Conservation (phyloP, 92 coral and sea anemone species). For the Palythoa grandiflora region DNA sequence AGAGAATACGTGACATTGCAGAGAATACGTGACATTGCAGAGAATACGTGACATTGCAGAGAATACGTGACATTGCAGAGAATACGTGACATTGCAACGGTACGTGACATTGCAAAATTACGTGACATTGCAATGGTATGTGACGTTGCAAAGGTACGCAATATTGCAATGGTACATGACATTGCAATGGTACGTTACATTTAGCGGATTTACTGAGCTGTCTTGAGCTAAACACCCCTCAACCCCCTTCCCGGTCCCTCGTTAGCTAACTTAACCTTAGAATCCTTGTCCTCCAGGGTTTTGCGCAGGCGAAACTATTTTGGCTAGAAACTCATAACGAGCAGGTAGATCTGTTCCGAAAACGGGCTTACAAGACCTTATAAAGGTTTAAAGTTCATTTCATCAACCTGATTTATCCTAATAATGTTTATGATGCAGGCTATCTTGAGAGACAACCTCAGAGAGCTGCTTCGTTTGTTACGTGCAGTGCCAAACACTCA, state of each 20-base stretch:
- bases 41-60: constrained; percentile 47
- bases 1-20: background rate
- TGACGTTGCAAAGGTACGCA: constrained; percentile 50
- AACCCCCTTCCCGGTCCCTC: background rate
- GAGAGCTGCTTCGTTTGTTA: constrained; percentile 43
- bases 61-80: background rate
- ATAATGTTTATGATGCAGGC: constrained; percentile 35
- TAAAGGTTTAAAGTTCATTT: background rate
- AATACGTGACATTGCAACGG: background rate
- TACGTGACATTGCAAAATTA: constrained; percentile 43
- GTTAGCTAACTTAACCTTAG: background rate
- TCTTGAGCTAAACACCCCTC: background rate
- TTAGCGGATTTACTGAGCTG: no score
- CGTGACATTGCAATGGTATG: background rate
- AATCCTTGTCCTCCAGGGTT: no score
- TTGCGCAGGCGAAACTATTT: no score
- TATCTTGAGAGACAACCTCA: constrained; percentile 40
- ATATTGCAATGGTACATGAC: background rate
- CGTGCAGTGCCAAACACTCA: constrained; percentile 52
- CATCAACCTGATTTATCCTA: background rate
- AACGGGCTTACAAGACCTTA: no score
- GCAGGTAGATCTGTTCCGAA: background rate
- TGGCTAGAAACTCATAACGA: background rate
- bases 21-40: background rate
- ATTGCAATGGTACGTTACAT: background rate